phyloP scores from a whole-genome alignment of 2,113 vertebrate species.

The Heteronetta atricapilla region DNA sequence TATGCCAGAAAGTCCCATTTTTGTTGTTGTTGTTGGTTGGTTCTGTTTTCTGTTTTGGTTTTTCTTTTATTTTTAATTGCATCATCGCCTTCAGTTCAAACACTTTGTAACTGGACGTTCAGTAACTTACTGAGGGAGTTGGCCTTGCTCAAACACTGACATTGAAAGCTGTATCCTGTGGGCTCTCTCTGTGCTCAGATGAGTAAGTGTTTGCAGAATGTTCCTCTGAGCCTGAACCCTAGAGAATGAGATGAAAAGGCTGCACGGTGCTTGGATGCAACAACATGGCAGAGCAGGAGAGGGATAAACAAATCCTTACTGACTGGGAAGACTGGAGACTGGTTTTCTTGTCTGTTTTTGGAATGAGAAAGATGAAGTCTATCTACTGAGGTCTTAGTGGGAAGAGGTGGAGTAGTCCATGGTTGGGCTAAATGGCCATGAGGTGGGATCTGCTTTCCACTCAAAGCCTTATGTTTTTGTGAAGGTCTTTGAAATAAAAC shows the following conservation, averaged over 20 bases:
- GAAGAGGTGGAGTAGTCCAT: not conserved
- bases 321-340: not conserved
- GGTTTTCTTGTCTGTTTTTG: not conserved
- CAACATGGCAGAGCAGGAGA: not conserved
- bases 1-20: not conserved
- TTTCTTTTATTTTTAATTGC: not conserved
- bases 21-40: not conserved
- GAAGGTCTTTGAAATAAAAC: not conserved
- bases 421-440: rapidly evolving
- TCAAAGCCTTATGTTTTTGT: not conserved
- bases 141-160: not conserved
- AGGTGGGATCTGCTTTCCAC: not conserved
- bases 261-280: not conserved
- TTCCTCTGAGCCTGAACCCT: not conserved
- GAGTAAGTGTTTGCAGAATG: not conserved
- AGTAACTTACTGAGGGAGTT: not conserved
- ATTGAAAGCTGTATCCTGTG: not conserved
- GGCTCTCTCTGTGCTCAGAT: not conserved
- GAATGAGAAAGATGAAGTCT: not conserved
- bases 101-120: not conserved
- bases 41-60: not conserved
- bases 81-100: not conserved
- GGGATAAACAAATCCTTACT: not conserved
- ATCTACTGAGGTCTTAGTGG: not conserved
- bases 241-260: not conserved